Conservation (phyloP, 2,113 vertebrate genomes). For the Nicator chloris region DNA sequence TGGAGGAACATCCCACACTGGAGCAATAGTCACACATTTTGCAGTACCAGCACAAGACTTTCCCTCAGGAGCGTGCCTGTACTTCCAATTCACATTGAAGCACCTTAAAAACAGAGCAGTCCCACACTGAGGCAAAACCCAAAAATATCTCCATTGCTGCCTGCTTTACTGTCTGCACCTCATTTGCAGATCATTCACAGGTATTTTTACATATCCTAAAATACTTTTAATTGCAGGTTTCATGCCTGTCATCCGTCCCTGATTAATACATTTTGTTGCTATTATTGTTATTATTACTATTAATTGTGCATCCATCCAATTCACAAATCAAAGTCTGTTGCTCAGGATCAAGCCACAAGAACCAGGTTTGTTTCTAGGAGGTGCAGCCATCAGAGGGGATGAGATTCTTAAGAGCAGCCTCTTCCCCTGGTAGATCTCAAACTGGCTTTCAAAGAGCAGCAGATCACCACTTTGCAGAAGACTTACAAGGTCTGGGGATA, state of each 20-base stretch:
- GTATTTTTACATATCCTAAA: background rate
- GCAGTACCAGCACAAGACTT: background rate
- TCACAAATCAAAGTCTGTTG: background rate
- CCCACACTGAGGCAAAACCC: background rate
- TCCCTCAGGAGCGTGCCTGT: accelerated
- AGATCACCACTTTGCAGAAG: background rate
- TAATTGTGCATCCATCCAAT: background rate
- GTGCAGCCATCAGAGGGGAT: background rate
- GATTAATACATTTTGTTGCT: background rate
- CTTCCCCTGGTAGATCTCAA: background rate
- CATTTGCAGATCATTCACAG: background rate
- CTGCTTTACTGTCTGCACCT: background rate
- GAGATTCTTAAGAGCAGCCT: background rate
- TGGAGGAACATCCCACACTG: background rate
- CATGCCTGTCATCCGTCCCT: background rate
- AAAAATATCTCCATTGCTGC: background rate
- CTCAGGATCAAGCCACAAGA: background rate
- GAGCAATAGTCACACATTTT: background rate
- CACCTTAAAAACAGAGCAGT: background rate
- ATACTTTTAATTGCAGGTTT: background rate
- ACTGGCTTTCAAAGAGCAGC: background rate
- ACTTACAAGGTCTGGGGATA: accelerated
- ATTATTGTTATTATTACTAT: background rate
- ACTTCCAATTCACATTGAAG: background rate
- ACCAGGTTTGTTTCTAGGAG: background rate